Evolutionary conservation across 2,113 vertebrate species (phyloP), one percentile per base, ranked within the genome.

Genomic region (Speoplatyrhinus poulsoni): DNA sequence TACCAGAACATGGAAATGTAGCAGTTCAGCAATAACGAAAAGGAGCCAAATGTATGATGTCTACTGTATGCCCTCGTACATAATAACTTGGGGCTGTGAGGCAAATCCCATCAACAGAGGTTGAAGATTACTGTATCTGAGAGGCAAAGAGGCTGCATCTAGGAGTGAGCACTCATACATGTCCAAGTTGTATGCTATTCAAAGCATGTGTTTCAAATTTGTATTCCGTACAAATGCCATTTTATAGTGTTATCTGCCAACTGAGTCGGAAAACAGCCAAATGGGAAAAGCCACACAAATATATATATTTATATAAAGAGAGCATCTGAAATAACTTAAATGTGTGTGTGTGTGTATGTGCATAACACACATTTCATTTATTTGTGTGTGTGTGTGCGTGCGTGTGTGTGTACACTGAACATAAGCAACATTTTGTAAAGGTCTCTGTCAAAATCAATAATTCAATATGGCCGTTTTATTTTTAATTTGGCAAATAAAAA

Each of bases 171-270:
- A 19, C 16, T 58, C 19, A 46, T 2, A 10, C 9, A 60, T 16
- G 47, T 58, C 46, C 26, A 55, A 54, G 36, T 46, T 15, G 12
- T 15, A 36, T n/a, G 54, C 13, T 12, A 66, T 69, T 64, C 1
- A 68, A 65, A 69, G 64, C 17, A 53, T 50, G 48, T 60, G 55
- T 53, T 48, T 13, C n/a, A 66, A 41, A 65, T 69, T 19, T 70
- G 61, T 57, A 72, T 65, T 75, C 77, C 59, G 55, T 58, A 58
- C 67, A 62, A 62, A 41, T 67, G 50, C 46, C 26, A 48, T 48
- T 67, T 62, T 16, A 33, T 66, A 16, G 6, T 32, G 56, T 64
- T 62, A 48, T 47, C 65, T 58, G 57, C 52, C 69, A 71, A 62
- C 56, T 55, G 47, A 49, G 50, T 62, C 53, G 62, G 63, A 62